Percentiles rank a stretch among this genome's conserved stretches.
Conservation (phyloP, 2,888 invertebrate species). For the Drosophila planitibia region DNA sequence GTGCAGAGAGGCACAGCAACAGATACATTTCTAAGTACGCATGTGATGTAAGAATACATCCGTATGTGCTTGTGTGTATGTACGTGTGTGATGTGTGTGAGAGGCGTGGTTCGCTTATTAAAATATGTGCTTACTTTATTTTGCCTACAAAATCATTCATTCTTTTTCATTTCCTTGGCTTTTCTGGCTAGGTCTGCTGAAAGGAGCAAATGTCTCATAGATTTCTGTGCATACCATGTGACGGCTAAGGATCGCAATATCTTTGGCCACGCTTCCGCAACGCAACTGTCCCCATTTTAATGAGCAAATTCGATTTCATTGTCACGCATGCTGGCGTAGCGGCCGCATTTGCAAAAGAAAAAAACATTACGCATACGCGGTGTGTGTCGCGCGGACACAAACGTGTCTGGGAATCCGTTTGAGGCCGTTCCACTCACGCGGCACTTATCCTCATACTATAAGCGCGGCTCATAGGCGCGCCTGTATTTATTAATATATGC, state of each 20-base stretch:
- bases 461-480: slow-evolving; percentile 22
- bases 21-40: not conserved
- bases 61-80: not conserved
- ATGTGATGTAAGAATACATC: not conserved
- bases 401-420: slow-evolving; percentile 77
- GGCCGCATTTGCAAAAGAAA: slow-evolving; percentile 26
- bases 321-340: slow-evolving; percentile 58
- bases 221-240: slow-evolving; percentile 18
- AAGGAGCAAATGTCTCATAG: slow-evolving; percentile 49
- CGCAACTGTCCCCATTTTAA: slow-evolving; percentile 66
- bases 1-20: slow-evolving; percentile 6
- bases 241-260: slow-evolving; percentile 15
- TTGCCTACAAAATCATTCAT: slow-evolving; percentile 41
- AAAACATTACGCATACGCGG: slow-evolving; percentile 70
- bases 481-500: slow-evolving; percentile 76
- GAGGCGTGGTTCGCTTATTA: slow-evolving; percentile 43
- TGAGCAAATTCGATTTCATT: slow-evolving; percentile 80
- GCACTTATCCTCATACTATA: slow-evolving; percentile 32
- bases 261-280: slow-evolving; percentile 16
- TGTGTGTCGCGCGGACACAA: slow-evolving; percentile 55
- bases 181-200: slow-evolving; percentile 22
- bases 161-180: slow-evolving; percentile 22
- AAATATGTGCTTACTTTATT: slow-evolving; percentile 43
- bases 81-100: not conserved
- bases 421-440: slow-evolving; percentile 25